Percentiles rank a stretch among this genome's conserved stretches.
Conservation (phyloP, 2,113 vertebrate genomes). For the Oryzias curvinotus region DNA sequence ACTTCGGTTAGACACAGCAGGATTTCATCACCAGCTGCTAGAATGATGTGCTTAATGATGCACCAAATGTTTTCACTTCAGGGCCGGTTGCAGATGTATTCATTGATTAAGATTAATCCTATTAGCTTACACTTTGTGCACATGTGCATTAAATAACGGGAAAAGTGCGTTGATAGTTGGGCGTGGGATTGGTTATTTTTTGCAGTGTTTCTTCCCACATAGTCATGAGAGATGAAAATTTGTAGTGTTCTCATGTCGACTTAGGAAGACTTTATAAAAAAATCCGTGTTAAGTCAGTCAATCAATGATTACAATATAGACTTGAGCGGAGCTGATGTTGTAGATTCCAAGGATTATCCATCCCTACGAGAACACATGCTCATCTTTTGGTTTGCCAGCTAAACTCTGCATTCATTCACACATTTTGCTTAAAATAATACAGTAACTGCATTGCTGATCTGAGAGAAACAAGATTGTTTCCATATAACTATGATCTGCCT, state of each 20-base stretch:
- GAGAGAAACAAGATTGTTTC: conserved; percentile 26
- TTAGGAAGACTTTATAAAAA: conserved; percentile 40
- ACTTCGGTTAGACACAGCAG: conserved; percentile 12
- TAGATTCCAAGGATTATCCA: conserved; percentile 25
- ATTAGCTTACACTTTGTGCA: conserved; percentile 7
- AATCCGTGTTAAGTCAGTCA: conserved; percentile 21
- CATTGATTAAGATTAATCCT: conserved; percentile 44
- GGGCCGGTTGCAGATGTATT: conserved; percentile 30
- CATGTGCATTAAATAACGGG: not conserved
- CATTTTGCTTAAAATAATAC: conserved; percentile 36
- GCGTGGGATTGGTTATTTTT: conserved; percentile 2
- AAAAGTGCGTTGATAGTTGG: not conserved
- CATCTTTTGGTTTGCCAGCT: conserved; percentile 24
- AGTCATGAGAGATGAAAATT: conserved; percentile 47
- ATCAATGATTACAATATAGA: not conserved
- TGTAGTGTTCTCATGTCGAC: conserved; percentile 36
- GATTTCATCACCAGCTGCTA: conserved; percentile 25
- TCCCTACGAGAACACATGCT: conserved; percentile 4
- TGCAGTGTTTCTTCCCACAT: not conserved
- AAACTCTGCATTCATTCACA: conserved; percentile 42
- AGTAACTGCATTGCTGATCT: conserved; percentile 36
- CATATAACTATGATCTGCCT: conserved; percentile 49
- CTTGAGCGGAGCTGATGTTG: conserved; percentile 12
- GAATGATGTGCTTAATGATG: conserved; percentile 39
- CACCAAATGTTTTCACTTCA: conserved; percentile 34